Conservation (phyloP, 2,888 invertebrate genomes). For the Heliconius charithonia region DNA sequence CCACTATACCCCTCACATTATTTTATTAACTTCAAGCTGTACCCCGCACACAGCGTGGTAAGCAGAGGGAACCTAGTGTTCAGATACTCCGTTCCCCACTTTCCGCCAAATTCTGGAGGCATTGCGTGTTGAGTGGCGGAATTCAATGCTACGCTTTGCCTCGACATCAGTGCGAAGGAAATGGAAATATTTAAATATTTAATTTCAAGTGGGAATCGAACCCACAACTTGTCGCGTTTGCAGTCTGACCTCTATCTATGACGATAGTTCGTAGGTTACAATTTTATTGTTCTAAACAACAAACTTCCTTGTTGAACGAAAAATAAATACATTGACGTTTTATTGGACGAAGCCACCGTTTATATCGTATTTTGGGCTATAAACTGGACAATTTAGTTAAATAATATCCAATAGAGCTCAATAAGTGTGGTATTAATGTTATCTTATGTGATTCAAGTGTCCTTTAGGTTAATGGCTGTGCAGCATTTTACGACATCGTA, state of each 20-base stretch:
- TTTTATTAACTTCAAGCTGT: too few species aligned
- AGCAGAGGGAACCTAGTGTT: too few species aligned
- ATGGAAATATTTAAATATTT: too few species aligned
- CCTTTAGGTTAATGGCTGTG: slow-evolving; percentile 37
- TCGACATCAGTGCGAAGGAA: too few species aligned
- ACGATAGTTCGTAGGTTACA: too few species aligned
- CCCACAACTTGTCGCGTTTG: background rate
- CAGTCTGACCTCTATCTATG: background rate
- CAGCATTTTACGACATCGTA: slow-evolving; percentile 42
- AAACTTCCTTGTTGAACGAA: background rate
- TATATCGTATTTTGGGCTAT: slow-evolving; percentile 16
- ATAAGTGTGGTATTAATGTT: slow-evolving; percentile 44
- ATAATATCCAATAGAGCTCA: slow-evolving; percentile 39
- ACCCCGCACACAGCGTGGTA: too few species aligned
- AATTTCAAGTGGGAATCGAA: background rate
- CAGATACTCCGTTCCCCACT: too few species aligned
- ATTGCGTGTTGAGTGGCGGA: too few species aligned
- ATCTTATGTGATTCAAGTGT: slow-evolving; percentile 41
- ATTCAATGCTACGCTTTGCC: too few species aligned
- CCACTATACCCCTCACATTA: too few species aligned
- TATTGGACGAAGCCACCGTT: background rate
- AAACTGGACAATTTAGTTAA: slow-evolving; percentile 34
- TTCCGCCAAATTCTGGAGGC: too few species aligned
- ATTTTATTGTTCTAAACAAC: background rate
- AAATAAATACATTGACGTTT: background rate